phyloP scores from a whole-genome alignment of 2,113 vertebrate species.

The Glareola pratincola region DNA sequence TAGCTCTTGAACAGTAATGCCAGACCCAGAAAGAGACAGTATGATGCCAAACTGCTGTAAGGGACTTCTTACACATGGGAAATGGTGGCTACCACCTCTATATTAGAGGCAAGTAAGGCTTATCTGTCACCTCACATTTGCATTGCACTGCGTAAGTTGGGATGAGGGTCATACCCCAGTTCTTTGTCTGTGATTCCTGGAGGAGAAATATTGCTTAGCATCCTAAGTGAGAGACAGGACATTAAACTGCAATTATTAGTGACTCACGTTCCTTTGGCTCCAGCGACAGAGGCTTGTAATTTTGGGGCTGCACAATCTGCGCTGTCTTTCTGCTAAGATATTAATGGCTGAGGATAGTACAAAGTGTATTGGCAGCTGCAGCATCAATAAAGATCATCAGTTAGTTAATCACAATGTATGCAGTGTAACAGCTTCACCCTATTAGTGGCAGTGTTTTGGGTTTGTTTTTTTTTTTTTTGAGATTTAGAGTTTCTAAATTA shows the following conservation, averaged over 20 bases:
- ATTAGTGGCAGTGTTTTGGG: background rate
- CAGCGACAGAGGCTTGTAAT: background rate
- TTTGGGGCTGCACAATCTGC: background rate
- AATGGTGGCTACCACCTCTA: background rate
- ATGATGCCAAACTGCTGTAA: background rate
- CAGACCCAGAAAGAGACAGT: background rate
- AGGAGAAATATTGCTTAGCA: background rate
- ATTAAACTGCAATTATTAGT: background rate
- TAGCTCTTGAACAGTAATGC: background rate
- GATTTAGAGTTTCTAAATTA: background rate
- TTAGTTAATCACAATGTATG: conserved; percentile 40
- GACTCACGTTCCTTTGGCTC: background rate
- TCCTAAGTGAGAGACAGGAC: background rate
- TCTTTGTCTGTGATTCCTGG: background rate
- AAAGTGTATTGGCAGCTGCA: conserved; percentile 25
- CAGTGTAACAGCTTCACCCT: background rate
- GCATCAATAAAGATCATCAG: conserved; percentile 8
- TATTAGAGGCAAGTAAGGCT: background rate
- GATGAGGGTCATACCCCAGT: background rate
- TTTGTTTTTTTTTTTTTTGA: background rate
- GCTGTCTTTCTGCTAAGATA: conserved; percentile 9
- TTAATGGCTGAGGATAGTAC: conserved; percentile 5
- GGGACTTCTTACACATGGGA: background rate
- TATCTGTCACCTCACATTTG: background rate
- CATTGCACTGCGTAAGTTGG: background rate